Percentiles rank a stretch among this genome's conserved stretches.
Conservation (phyloP, 2,888 invertebrate genomes). For the Sabellastarte sp. region DNA sequence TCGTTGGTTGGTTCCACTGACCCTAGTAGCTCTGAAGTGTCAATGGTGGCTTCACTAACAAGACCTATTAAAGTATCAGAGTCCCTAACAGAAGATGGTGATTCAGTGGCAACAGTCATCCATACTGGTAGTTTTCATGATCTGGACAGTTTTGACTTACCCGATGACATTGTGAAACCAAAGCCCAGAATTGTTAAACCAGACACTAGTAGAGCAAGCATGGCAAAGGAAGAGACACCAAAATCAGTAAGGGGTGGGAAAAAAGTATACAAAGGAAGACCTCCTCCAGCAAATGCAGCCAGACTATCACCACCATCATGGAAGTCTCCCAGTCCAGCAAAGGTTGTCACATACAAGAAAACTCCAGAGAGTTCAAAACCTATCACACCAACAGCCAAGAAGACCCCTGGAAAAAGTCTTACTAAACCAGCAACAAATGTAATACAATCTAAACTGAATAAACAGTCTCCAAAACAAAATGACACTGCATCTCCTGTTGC, state of each 20-base stretch:
- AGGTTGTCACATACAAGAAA: background rate
- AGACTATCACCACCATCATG: background rate
- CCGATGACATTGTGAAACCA: conserved; percentile 6
- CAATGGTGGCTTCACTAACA: background rate
- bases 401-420: background rate
- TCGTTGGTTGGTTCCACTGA: conserved; percentile 69
- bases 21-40: background rate
- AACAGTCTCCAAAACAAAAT: no score
- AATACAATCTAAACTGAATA: no score
- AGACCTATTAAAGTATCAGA: no score
- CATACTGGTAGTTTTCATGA: background rate
- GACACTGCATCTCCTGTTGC: no score
- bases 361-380: background rate
- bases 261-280: conserved; percentile 10
- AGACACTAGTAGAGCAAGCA: conserved; percentile 13
- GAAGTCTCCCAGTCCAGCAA: background rate
- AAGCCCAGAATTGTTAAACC: conserved; percentile 64
- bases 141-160: no score
- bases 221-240: conserved; percentile 45
- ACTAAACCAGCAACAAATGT: background rate
- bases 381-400: background rate
- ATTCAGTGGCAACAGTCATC: background rate
- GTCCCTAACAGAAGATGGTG: background rate
- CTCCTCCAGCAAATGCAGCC: background rate
- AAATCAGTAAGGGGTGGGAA: conserved; percentile 70